Conservation (phyloP, 2,888 invertebrate species). For the Drosophila bunnanda region DNA sequence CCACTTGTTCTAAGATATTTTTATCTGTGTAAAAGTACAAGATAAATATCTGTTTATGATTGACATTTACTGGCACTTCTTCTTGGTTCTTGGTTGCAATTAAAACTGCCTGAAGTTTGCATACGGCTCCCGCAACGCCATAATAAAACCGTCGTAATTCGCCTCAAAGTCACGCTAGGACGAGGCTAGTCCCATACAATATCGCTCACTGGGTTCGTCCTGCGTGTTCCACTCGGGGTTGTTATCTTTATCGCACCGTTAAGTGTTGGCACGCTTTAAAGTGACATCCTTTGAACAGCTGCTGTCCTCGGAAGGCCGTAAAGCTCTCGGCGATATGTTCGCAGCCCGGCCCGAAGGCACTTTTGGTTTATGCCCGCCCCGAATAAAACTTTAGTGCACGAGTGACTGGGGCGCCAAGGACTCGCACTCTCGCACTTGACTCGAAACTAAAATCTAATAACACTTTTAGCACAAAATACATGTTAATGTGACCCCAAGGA, state of each 20-base stretch:
- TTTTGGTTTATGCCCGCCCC: conserved; percentile 71
- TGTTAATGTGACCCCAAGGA: conserved; percentile 77
- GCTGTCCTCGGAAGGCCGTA: conserved; percentile 30
- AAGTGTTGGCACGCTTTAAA: conserved; percentile 76
- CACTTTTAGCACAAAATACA: conserved; percentile 81
- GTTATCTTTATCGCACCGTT: conserved; percentile 68
- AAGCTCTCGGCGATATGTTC: conserved; percentile 63
- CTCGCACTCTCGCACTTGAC: conserved; percentile 62
- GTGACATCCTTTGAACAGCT: conserved; percentile 49
- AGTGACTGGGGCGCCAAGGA: conserved; percentile 44
- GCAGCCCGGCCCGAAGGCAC: conserved; percentile 72
- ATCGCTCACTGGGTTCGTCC: not conserved
- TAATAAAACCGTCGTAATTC: conserved; percentile 18
- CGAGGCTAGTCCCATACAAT: not conserved
- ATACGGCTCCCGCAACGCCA: conserved; percentile 11
- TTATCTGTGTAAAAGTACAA: not conserved
- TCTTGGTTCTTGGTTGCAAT: conserved; percentile 54
- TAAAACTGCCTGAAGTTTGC: conserved; percentile 55
- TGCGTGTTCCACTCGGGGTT: conserved; percentile 14
- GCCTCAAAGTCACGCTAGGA: conserved; percentile 8
- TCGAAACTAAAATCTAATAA: conserved; percentile 81
- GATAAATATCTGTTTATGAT: conserved; percentile 60
- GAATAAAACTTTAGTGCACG: conserved; percentile 76
- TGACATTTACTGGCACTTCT: conserved; percentile 46
- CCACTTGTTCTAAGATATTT: not conserved